Base-by-base conservation (phyloP, 2,113 vertebrate genomes). In the Sorex fumeus region DNA sequence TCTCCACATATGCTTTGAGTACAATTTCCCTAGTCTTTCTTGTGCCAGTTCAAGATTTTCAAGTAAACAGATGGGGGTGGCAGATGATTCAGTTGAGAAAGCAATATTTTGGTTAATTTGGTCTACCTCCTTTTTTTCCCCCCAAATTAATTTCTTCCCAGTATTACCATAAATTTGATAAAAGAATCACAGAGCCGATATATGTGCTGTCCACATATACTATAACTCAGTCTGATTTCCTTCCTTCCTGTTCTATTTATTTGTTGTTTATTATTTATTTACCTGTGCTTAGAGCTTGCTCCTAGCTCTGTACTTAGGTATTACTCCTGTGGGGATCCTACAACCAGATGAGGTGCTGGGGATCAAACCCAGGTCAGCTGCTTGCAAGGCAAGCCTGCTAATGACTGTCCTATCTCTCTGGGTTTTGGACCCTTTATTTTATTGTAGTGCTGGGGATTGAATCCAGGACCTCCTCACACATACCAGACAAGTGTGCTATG, bases 31-130 rank as follows among this genome's bases (percentile, higher is more conserved):
- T n/a, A 6, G 15, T 74, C 78, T 79, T n/a, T 78, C 62, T 84
- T 80, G 47, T 70, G 16, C 64, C 45, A 78, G 34, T 2, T 45
- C 9, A 76, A 50, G 83, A 72, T 19, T 45, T 80, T 53, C 70
- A 28, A 62, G 19, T 36, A 64, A 57, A 8, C 53, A 75, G 40
- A 62, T 47, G 21, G 28, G 72, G 12, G 21, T 28, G 3, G 27
- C 9, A 11, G 19, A 43, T 19, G 8, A 74, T 62, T 90, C n/a
- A 70, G 71, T 19, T 50, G 12, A 80, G 94, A 87, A 89, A 88
- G 67, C 25, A 80, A 34, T 85, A 43, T 78, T 89, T 87, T 91
- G 64, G 64, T 78, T 91, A 53, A 60, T 57, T 81, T 43, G 30
- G 53, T 32, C 64, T 66, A 32, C 23, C 3, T 32, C 36, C 40